Conservation (phyloP, 2,113 vertebrate species). For the Pterocles burchelli region DNA sequence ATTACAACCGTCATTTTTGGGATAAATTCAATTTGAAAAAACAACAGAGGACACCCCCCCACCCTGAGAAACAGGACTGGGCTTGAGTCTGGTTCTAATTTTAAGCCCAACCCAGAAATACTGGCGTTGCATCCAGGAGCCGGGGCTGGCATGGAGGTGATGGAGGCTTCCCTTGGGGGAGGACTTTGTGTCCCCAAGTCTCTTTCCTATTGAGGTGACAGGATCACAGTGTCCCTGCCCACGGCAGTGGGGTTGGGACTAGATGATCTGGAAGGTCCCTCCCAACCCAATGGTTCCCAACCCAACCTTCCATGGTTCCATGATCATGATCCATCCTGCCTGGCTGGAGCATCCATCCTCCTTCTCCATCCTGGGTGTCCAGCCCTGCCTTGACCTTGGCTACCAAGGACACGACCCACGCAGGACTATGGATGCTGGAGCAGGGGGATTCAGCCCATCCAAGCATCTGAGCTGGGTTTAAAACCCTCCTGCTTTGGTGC, state of each 20-base stretch:
- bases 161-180: background rate
- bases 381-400: background rate
- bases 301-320: too few relatives aligned
- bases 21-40: background rate
- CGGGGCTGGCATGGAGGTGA: fast-evolving
- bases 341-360: background rate
- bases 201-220: background rate
- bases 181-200: fast-evolving
- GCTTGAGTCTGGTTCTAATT: background rate
- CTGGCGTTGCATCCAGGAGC: background rate
- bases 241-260: too few relatives aligned
- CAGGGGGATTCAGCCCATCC: too few relatives aligned
- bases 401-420: background rate
- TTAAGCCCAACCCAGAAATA: background rate
- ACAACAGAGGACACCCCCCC: background rate
- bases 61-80: fast-evolving
- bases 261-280: too few relatives aligned
- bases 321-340: background rate
- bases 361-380: background rate
- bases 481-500: background rate
- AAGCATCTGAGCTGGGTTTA: background rate
- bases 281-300: too few relatives aligned
- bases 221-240: too few relatives aligned
- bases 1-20: background rate
- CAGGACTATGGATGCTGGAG: background rate